Conservation (phyloP, 2,113 vertebrate species). For the Paramormyrops kingsleyae region DNA sequence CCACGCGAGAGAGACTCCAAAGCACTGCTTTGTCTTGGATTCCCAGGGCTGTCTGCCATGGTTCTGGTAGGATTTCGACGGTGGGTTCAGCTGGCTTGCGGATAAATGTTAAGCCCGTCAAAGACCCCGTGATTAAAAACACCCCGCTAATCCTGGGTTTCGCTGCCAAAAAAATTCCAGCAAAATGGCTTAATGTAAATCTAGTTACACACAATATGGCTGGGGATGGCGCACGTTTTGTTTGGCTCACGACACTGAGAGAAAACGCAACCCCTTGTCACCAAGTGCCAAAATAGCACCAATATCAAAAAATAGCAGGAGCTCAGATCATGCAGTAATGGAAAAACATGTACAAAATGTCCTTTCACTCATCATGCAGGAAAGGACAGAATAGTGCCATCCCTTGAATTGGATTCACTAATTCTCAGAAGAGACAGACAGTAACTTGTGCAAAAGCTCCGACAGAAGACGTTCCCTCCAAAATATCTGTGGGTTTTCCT, state of each 20-base stretch:
- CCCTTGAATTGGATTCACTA: not conserved
- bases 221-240: not conserved
- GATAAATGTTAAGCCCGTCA: constrained; percentile 24
- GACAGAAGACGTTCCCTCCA: not conserved
- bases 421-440: not conserved
- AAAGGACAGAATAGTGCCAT: not conserved
- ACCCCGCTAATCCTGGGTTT: constrained; percentile 42
- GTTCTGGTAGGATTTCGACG: not conserved
- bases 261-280: not conserved
- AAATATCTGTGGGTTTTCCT: constrained; percentile 3
- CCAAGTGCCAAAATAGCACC: not conserved
- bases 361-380: not conserved
- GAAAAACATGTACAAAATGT: not conserved
- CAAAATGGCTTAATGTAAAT: constrained; percentile 14
- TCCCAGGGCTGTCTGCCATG: constrained; percentile 30
- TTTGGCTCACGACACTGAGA: not conserved
- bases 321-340: not conserved
- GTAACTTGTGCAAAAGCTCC: not conserved
- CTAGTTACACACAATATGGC: constrained; percentile 13
- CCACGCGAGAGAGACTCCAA: not conserved
- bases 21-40: constrained; percentile 33
- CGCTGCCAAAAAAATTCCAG: constrained; percentile 36
- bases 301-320: not conserved
- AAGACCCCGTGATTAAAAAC: constrained; percentile 46
- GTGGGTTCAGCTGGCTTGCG: constrained; percentile 3